Percentiles rank a stretch among this genome's conserved stretches.
Evolutionary conservation across 2,888 invertebrate species (phyloP).

Genomic region (Hypselothyrea guttata): DNA sequence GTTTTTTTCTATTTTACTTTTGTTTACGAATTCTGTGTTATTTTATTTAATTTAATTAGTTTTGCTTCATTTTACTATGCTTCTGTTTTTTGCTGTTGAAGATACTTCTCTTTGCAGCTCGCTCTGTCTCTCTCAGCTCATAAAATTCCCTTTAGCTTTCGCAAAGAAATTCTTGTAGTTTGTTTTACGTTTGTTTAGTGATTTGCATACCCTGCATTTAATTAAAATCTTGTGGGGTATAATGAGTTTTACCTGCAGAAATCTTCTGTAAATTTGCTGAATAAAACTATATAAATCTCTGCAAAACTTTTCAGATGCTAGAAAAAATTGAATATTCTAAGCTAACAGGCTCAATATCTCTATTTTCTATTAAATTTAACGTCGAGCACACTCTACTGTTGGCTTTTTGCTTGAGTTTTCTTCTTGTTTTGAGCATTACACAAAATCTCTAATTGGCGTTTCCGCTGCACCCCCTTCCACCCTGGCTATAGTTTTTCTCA

Average conservation of each 20-base stretch:
- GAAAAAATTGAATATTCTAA: no score
- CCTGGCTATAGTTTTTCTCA: no score
- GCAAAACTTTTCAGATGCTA: no score
- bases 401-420: no score
- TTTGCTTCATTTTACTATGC: constrained; percentile 57
- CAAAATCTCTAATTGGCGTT: constrained; percentile 63
- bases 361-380: no score
- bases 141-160: constrained; percentile 23
- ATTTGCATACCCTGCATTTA: no score
- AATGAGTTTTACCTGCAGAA: no score
- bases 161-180: constrained; percentile 31
- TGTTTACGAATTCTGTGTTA: constrained; percentile 59
- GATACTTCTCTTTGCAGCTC: constrained; percentile 5
- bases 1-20: constrained; percentile 27
- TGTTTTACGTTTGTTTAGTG: constrained; percentile 29
- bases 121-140: constrained; percentile 24
- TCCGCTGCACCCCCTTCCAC: constrained; percentile 31
- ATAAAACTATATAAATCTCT: no score
- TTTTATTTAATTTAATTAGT: constrained; percentile 73
- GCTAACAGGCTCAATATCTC: no score
- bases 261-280: no score
- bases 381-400: no score
- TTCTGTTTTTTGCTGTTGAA: constrained; percentile 16
- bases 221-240: no score
- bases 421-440: constrained; percentile 42